Percentiles rank a stretch among this genome's conserved stretches.
Evolutionary conservation across 2,797 vertebrate genomes (phyloP).

Genomic region (Tokudaia tokunoshimensis): DNA sequence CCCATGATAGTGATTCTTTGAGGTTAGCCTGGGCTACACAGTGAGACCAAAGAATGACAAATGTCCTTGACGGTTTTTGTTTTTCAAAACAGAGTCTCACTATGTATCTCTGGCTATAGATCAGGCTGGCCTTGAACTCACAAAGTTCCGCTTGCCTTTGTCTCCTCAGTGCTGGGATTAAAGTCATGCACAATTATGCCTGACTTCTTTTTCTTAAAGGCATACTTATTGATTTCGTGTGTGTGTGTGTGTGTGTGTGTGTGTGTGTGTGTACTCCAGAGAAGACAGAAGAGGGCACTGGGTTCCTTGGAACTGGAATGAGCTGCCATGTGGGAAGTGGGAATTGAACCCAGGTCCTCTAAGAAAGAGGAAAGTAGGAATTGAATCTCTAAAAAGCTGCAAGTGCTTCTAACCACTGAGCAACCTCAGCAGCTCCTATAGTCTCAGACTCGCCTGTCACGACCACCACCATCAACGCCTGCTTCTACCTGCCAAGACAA

Average conservation of each 20-base stretch:
- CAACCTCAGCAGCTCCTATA: neutral
- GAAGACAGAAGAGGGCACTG: neutral
- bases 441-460: neutral
- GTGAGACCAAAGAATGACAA: no score
- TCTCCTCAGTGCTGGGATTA: neutral
- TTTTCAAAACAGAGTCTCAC: neutral
- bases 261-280: neutral
- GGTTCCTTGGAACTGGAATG: neutral
- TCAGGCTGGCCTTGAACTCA: neutral
- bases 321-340: no score
- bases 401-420: neutral
- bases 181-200: neutral
- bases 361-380: neutral
- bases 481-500: neutral
- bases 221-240: neutral
- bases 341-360: neutral
- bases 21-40: no score
- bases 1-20: neutral
- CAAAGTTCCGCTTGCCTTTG: neutral
- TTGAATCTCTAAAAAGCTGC: neutral
- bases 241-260: neutral
- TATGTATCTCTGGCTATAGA: neutral
- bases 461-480: neutral
- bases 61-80: neutral
- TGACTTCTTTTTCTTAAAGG: neutral